Evolutionary conservation across 2,797 vertebrate species (phyloP).

Genomic region (Rhinophrynus dorsalis): DNA sequence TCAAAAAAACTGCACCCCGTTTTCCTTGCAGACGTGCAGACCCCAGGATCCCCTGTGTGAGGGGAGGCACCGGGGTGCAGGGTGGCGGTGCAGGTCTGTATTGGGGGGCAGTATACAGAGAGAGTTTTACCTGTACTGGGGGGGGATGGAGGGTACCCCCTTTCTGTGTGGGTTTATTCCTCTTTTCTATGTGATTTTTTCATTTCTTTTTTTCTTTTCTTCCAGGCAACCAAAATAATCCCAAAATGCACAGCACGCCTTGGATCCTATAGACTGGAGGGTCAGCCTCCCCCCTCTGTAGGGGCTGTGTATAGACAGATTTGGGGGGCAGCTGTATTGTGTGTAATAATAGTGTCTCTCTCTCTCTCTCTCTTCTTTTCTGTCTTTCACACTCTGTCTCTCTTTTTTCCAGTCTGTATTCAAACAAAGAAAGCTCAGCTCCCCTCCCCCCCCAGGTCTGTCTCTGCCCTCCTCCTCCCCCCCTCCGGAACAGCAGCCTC

Average conservation of each 20-base stretch:
- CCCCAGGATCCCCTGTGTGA: neutral
- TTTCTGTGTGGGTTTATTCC: neutral
- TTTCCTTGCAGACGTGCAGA: neutral
- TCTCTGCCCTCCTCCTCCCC: constrained; percentile 21
- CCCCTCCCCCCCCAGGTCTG: constrained; percentile 36
- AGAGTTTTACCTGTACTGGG: constrained; percentile 32
- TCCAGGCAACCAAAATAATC: constrained; percentile 4
- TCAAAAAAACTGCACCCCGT: neutral
- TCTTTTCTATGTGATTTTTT: neutral
- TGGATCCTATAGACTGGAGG: too few relatives aligned
- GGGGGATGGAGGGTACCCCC: neutral
- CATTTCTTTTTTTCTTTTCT: too few relatives aligned
- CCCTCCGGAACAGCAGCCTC: constrained; percentile 40
- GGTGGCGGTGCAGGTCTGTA: too few relatives aligned
- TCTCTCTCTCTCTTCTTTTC: neutral
- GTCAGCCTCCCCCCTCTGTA: neutral
- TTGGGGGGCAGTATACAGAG: too few relatives aligned
- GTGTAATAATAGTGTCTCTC: neutral
- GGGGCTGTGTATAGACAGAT: neutral
- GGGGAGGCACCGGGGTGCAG: neutral
- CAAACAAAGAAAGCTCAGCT: constrained; percentile 46
- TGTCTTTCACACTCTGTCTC: constrained; percentile 14
- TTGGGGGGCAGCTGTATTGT: neutral
- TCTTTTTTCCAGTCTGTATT: constrained; percentile 46
- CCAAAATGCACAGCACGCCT: neutral